Evolutionary conservation across 2,113 vertebrate species (phyloP).

Genomic region (Cephalophus harveyi): DNA sequence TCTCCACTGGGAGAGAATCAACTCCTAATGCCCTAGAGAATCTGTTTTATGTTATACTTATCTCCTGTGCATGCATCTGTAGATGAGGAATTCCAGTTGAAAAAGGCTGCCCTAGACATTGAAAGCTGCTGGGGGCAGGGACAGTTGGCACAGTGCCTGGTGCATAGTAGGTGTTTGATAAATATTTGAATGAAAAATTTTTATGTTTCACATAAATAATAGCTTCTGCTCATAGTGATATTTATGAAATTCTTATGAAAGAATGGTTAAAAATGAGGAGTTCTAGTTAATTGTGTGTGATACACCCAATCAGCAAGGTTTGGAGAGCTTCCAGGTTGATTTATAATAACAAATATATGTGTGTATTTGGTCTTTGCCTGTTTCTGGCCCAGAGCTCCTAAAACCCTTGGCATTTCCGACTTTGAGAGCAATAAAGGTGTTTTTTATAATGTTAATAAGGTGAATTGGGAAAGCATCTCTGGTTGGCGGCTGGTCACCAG

Average conservation of each 20-base stretch:
- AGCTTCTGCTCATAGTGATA: background rate
- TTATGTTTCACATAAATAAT: constrained; percentile 17
- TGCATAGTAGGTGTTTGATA: background rate
- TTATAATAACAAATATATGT: background rate
- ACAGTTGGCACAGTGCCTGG: background rate
- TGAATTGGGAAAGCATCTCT: background rate
- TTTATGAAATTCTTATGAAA: background rate
- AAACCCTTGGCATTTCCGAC: background rate
- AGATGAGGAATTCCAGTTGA: background rate
- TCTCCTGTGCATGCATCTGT: background rate
- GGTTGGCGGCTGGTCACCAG: background rate
- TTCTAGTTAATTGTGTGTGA: background rate
- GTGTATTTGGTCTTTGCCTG: background rate
- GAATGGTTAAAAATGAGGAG: background rate
- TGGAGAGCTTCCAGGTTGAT: background rate
- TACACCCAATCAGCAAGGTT: background rate
- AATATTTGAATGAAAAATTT: constrained; percentile 28
- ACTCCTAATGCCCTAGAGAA: background rate
- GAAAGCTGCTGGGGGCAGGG: background rate
- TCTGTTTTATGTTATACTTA: background rate
- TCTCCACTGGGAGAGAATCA: background rate
- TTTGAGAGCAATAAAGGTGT: background rate
- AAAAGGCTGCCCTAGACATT: background rate
- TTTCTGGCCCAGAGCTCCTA: background rate
- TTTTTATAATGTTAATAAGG: background rate